phyloP scores from a whole-genome alignment of 2,113 vertebrate species.

The Pteropus alecto region DNA sequence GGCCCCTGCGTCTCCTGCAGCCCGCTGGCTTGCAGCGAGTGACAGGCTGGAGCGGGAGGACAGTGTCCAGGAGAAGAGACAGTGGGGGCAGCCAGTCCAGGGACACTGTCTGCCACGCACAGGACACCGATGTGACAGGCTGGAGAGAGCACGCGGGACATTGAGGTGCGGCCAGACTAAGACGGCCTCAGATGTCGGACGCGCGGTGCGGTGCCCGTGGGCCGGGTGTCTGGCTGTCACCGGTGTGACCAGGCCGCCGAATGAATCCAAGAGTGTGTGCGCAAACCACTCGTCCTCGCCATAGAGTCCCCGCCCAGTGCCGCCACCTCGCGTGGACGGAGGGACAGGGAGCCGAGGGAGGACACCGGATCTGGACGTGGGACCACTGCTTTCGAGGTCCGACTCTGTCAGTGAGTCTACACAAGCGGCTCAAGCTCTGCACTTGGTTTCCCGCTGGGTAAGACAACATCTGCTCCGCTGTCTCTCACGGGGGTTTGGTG shows the following conservation, averaged over 20 bases:
- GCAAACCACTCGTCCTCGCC: accelerated
- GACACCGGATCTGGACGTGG: accelerated
- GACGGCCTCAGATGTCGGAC: background rate
- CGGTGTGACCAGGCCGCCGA: no score
- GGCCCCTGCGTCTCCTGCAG: background rate
- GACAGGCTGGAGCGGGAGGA: no score
- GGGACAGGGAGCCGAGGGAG: background rate
- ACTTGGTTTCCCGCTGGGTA: background rate
- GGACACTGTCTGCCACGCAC: background rate
- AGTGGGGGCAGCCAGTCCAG: background rate
- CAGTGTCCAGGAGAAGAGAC: background rate
- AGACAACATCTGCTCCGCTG: background rate
- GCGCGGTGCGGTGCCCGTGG: accelerated
- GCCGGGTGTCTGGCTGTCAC: accelerated
- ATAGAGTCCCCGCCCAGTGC: no score
- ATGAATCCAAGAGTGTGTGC: accelerated
- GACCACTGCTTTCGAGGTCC: background rate
- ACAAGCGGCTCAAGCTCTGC: background rate
- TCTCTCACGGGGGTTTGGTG: background rate
- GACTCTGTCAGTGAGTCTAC: background rate
- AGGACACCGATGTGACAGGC: accelerated
- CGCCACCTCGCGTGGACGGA: accelerated
- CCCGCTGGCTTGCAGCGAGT: background rate
- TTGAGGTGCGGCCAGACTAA: no score
- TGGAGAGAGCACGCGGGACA: background rate